These are phyloP conservation scores for Mus spretus DNA, from an alignment of 2,797 vertebrate genomes.

Conservation along the genomic window DNA sequence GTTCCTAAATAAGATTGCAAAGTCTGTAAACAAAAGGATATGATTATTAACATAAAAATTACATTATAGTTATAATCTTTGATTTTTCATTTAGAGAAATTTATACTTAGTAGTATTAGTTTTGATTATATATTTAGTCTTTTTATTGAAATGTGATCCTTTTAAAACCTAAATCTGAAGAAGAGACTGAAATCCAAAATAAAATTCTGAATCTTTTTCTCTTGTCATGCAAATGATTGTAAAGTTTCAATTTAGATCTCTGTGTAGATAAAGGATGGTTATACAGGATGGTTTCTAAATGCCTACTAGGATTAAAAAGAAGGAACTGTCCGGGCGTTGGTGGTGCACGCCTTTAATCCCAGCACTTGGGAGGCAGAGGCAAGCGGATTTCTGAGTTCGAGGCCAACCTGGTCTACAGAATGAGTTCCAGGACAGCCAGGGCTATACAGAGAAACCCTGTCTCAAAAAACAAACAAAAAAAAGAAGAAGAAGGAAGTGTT, in stretches of 20 bases:
- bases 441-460: too few species aligned
- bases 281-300: slow-evolving; percentile 39
- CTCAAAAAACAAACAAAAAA: too few species aligned
- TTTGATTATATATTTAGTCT: neutral
- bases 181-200: neutral
- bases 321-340: neutral
- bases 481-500: slow-evolving; percentile 9
- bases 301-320: slow-evolving; percentile 31
- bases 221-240: neutral
- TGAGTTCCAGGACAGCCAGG: too few species aligned
- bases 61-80: slow-evolving; percentile 12
- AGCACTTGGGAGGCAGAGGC: too few species aligned
- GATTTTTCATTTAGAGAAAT: slow-evolving; percentile 65
- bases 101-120: slow-evolving; percentile 54
- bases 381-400: too few species aligned
- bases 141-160: slow-evolving; percentile 52
- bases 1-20: slow-evolving; percentile 23
- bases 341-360: too few species aligned
- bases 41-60: slow-evolving; percentile 51
- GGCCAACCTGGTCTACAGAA: too few species aligned
- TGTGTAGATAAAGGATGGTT: slow-evolving; percentile 15
- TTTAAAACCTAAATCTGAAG: slow-evolving; percentile 40
- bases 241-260: slow-evolving; percentile 30
- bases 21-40: slow-evolving; percentile 50
- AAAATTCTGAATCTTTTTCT: neutral